phyloP scores from a whole-genome alignment of 2,888 invertebrate species.

The Cheilosia soror region DNA sequence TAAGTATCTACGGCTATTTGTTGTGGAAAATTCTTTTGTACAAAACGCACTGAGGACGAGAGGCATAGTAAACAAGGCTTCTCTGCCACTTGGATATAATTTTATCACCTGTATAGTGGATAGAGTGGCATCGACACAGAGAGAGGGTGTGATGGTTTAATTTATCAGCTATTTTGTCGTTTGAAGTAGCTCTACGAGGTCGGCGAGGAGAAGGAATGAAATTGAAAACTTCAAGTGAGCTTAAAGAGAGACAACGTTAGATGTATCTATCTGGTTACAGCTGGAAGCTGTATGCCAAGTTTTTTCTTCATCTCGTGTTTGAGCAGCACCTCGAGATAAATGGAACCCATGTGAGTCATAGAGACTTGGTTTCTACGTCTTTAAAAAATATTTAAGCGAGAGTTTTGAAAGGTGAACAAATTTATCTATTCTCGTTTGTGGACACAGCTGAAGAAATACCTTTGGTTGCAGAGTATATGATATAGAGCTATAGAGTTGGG shows the following conservation, averaged over 20 bases:
- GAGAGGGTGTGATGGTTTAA: slow-evolving; percentile 52
- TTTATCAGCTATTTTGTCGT: slow-evolving; percentile 19
- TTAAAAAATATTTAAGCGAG: slow-evolving; percentile 47
- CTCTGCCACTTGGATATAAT: slow-evolving; percentile 11
- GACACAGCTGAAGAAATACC: slow-evolving; percentile 43
- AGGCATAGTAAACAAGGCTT: slow-evolving; percentile 48
- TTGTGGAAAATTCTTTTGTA: slow-evolving; percentile 44
- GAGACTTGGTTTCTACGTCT: slow-evolving; percentile 47
- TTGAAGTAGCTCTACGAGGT: not conserved
- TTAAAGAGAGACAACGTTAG: slow-evolving; percentile 17
- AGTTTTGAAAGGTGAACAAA: slow-evolving; percentile 49
- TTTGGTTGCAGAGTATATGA: not conserved
- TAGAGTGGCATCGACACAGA: not conserved
- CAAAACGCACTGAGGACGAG: slow-evolving; percentile 2
- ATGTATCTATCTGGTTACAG: slow-evolving; percentile 30
- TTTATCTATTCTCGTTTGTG: slow-evolving; percentile 34
- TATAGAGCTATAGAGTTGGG: not conserved
- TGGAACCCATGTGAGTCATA: slow-evolving; percentile 46
- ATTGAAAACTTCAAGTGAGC: slow-evolving; percentile 8
- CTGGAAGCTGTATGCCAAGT: slow-evolving; percentile 57
- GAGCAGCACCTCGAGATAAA: slow-evolving; percentile 38
- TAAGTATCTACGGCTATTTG: slow-evolving; percentile 25
- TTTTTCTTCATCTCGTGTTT: slow-evolving; percentile 15
- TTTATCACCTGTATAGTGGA: slow-evolving; percentile 43
- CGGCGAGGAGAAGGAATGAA: not conserved